phyloP scores from a whole-genome alignment of 2,888 invertebrate species.

The Ornithoptera priamus region DNA sequence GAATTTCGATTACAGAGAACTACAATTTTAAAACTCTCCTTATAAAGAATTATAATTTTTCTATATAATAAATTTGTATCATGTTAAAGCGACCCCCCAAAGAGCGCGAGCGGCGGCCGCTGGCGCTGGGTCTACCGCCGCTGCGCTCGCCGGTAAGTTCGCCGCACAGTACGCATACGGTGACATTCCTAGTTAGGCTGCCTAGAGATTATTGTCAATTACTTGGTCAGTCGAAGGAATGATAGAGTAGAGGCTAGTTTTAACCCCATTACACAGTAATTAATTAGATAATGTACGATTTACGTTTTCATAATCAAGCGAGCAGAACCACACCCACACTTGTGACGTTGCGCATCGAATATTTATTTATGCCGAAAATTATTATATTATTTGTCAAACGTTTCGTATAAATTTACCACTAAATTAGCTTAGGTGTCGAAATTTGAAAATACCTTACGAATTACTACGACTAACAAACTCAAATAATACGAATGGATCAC shows the following conservation, averaged over 20 bases:
- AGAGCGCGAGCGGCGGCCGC: background rate
- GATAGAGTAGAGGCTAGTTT: slow-evolving; percentile 46
- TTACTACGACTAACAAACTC: slow-evolving; percentile 53
- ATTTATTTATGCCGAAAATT: slow-evolving; percentile 45
- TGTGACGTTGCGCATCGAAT: slow-evolving; percentile 41
- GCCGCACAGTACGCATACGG: slow-evolving; percentile 46
- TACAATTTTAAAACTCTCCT: background rate
- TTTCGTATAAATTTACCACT: slow-evolving; percentile 51
- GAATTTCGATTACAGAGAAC: background rate
- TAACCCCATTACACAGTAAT: slow-evolving; percentile 14
- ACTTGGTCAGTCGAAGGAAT: slow-evolving; percentile 70
- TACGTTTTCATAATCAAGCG: slow-evolving; percentile 3
- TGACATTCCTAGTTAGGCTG: slow-evolving; percentile 64
- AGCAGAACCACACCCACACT: slow-evolving; percentile 14
- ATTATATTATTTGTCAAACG: slow-evolving; percentile 46
- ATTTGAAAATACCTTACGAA: slow-evolving; percentile 46
- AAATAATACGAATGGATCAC: slow-evolving; percentile 65
- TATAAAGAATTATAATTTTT: slow-evolving; percentile 2
- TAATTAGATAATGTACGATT: slow-evolving; percentile 15
- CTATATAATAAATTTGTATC: slow-evolving; percentile 3
- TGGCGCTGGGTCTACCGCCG: slow-evolving; percentile 24
- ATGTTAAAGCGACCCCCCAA: background rate
- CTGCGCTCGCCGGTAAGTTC: slow-evolving; percentile 34
- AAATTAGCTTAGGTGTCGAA: slow-evolving; percentile 47
- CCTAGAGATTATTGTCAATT: slow-evolving; percentile 77